A percentile compares a stretch with the other conserved stretches of the same genome.
Conservation (phyloP, 2,113 vertebrate genomes). For the Mystacornis crossleyi region DNA sequence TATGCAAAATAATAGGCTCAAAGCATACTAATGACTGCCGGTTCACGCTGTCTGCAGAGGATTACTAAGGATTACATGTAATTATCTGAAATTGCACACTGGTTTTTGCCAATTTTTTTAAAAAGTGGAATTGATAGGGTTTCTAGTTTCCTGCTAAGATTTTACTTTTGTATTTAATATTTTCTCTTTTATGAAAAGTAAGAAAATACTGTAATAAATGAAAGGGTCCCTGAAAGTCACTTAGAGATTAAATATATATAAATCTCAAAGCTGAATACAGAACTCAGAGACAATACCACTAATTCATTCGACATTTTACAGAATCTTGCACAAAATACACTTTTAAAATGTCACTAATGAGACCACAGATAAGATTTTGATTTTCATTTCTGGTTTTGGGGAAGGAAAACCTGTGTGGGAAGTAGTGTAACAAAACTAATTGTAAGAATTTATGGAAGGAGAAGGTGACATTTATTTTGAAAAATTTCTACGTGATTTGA, state of each 20-base stretch:
- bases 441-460: neutral
- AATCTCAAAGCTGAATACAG: neutral
- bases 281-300: neutral
- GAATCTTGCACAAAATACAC: neutral
- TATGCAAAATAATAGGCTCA: slow-evolving; percentile 33
- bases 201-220: neutral
- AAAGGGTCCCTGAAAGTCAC: neutral
- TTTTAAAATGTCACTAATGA: neutral
- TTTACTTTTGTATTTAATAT: neutral
- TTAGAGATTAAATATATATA: neutral
- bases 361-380: neutral
- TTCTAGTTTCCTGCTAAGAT: slow-evolving; percentile 21
- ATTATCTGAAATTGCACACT: slow-evolving; percentile 68
- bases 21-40: slow-evolving; percentile 36
- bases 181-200: neutral
- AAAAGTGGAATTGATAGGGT: slow-evolving; percentile 47
- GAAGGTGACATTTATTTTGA: neutral
- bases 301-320: neutral
- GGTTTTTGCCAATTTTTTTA: neutral
- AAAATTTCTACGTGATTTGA: neutral
- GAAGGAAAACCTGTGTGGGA: neutral
- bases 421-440: neutral
- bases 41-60: slow-evolving; percentile 7
- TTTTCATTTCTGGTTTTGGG: neutral
- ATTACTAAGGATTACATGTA: slow-evolving; percentile 71